Base-by-base conservation (phyloP, 2,888 invertebrate species). In the Pyrrhia umbra region DNA sequence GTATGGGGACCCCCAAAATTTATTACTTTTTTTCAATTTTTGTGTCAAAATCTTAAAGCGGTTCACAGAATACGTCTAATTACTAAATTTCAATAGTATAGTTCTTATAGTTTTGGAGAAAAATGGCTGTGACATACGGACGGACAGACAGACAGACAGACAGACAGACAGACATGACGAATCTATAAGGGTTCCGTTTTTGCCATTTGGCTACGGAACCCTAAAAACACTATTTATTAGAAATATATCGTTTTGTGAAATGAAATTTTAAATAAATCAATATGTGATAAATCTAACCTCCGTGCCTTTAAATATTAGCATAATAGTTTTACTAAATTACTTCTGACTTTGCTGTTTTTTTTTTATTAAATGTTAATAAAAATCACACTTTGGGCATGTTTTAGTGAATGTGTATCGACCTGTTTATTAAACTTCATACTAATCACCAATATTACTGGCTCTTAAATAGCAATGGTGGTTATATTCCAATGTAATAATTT, bases 251-350 rank as follows among this genome's bases (percentile, higher is more conserved):
- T 15, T 2, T 15, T 21, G 13, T 13, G n/a, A 6, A 13, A 50
- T n/a, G 23, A 20, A 16, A 1, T 21, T 23, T 45, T 15, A 45
- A 25, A 34, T 20, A 34, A n/a, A 6, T 27, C 15, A 27, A 39
- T 20, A 43, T 6, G 39, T 30, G 37, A 21, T 47, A 56, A 39
- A 1, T 46, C 34, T n/a, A 37, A 15, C 45, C 6, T 20, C 30
- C 1, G 62, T 72, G 68, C 68, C 71, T 72, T 74, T 55, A 42
- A 51, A 30, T 18, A 30, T 21, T 27, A 30, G n/a, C 16, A 39
- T 43, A 58, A 25, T 34, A 30, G 30, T 3, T 47, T 23, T 47
- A 64, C 0, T 18, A 10, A 43, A 39, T 21, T 13, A 1, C 16
- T 10, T 27, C 56, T 52, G 59, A 47, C 55, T 59, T 59, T 55